A percentile compares a stretch with the other conserved stretches of the same genome.
These are phyloP conservation scores for Zalophus californianus DNA, from an alignment of 2,797 vertebrate species.

Conservation along the genomic window DNA sequence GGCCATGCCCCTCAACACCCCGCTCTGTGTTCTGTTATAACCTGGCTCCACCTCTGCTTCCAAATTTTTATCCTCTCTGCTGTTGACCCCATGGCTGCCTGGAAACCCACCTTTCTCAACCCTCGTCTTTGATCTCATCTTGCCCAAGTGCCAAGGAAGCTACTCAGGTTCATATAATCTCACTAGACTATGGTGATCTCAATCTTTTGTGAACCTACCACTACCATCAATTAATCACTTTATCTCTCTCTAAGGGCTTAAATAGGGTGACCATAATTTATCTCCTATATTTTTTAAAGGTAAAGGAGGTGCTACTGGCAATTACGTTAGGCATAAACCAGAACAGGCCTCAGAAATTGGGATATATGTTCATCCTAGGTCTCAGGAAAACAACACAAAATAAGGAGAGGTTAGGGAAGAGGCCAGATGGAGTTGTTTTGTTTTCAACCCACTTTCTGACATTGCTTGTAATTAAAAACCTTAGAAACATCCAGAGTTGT, in stretches of 20 bases:
- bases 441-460: background rate
- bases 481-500: background rate
- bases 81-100: background rate
- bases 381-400: background rate
- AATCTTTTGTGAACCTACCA: background rate
- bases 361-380: background rate
- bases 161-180: background rate
- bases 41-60: background rate
- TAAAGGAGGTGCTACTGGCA: background rate
- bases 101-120: background rate
- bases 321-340: background rate
- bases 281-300: background rate
- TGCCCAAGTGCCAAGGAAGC: background rate
- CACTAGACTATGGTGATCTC: background rate
- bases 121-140: background rate
- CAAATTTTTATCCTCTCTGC: background rate
- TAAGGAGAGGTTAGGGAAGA: background rate
- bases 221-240: background rate
- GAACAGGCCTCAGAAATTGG: background rate
- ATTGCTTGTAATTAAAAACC: background rate
- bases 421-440: background rate
- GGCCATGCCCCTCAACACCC: background rate
- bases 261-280: background rate
- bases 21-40: background rate
- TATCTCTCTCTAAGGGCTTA: background rate